Base-by-base conservation (phyloP, 2,888 invertebrate species). In the Julus scandinavius region DNA sequence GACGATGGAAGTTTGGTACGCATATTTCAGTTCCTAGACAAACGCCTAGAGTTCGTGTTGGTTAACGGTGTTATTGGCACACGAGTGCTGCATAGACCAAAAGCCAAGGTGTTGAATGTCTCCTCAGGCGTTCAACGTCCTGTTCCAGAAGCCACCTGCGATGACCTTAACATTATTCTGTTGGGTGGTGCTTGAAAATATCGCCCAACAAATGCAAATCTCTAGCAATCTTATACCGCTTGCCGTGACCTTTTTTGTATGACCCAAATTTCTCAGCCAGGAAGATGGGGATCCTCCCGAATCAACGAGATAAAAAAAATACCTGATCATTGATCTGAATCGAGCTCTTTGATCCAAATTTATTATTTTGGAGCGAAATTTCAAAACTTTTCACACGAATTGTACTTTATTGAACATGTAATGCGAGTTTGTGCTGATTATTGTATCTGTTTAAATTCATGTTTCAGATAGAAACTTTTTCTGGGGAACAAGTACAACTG, bases 401-500 rank as follows among this genome's bases (percentile, higher is more conserved):
- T 29, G 29, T 29, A 29, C 29, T 29, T 29, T 29, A 29, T n/a
- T n/a, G n/a, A n/a, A n/a, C n/a, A n/a, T n/a, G n/a, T n/a, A n/a
- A n/a, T n/a, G n/a, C n/a, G n/a, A n/a, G n/a, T n/a, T n/a, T n/a
- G n/a, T n/a, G n/a, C n/a, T n/a, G n/a, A n/a, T n/a, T n/a, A n/a
- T n/a, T n/a, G n/a, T n/a, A n/a, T n/a, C n/a, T n/a, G n/a, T n/a
- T n/a, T n/a, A 45, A 45, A 5, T 45, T 45, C 41, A 15, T 86
- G n/a, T n/a, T 86, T 54, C 91, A 95, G 95, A 95, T 95, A 89
- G 96, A 96, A 92, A 95, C 95, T 2, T 94, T 95, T 90, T 94
- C 94, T 90, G 95, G 91, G 95, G 96, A 96, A 91, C 94, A 95
- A 11, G 93, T 96, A 9, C 95, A 96, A 91, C 92, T 96, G 90